Base-by-base conservation (phyloP, 2,113 vertebrate species). In the Dascyllus trimaculatus region DNA sequence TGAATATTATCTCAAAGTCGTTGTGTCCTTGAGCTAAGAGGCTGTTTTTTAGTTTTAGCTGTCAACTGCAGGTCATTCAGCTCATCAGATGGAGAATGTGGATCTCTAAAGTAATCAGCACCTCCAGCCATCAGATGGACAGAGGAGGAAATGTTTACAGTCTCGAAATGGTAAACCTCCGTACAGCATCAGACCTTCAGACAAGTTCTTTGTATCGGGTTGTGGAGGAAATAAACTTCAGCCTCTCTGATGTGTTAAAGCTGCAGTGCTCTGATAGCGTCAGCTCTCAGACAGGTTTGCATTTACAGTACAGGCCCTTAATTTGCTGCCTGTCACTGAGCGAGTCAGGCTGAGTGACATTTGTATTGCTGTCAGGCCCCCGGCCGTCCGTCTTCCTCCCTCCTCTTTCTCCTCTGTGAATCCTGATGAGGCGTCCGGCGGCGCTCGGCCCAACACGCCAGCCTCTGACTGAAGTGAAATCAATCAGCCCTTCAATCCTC, bases 391-490 rank as follows among this genome's bases (percentile, higher is more conserved):
- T 86, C 83, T 81, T 64, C 72, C 26, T 69, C 70, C 60, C 29
- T 52, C 71, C 64, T 76, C 65, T 65, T 57, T 43, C 59, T 75
- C 75, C 70, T 69, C 51, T 26, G 56, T 78, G 91, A 90, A 93
- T 94, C 82, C 78, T 87, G 87, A 92, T 90, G 88, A 91, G 83
- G 59, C 60, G 52, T 78, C 68, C 59, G 68, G 66, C 40, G 18
- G 85, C 64, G 74, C 65, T 81, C 68, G 13, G 78, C 77, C 76
- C 62, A 73, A 80, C 85, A 78, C 48, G 25, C 71, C 81, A 82
- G 78, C 79, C 86, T 88, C 87, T 83, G 81, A 80, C 84, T 93
- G 87, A 92, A 89, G 83, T 80, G 84, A 93, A 93, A 94, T 94
- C 93, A 91, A 94, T 93, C 91, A 90, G 82, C 64, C 88, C 81